phyloP scores from a whole-genome alignment of 2,888 invertebrate genomes.

The Oscheius sp. region DNA sequence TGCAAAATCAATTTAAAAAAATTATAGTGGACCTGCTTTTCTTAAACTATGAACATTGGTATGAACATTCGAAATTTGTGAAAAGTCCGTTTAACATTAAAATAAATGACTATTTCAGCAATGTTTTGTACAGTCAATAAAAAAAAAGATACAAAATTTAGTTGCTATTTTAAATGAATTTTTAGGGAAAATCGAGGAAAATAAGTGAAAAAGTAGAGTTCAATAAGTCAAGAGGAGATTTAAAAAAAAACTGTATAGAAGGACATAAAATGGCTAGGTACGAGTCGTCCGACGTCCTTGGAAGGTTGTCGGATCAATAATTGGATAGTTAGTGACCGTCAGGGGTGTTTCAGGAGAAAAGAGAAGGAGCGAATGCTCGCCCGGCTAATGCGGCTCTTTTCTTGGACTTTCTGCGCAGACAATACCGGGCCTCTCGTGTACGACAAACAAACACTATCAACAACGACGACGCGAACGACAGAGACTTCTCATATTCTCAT shows the following conservation, averaged over 20 bases:
- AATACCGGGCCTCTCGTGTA: conserved; percentile 30
- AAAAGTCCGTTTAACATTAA: no score
- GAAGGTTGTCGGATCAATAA: conserved; percentile 5
- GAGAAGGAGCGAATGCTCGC: not conserved
- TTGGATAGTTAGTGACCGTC: conserved; percentile 15
- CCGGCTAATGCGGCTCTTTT: conserved; percentile 17
- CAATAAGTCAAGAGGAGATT: not conserved
- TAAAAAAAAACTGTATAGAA: not conserved
- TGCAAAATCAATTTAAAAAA: no score
- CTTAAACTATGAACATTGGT: no score
- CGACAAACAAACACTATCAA: conserved; percentile 33
- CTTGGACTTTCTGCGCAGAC: conserved; percentile 18
- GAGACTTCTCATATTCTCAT: no score
- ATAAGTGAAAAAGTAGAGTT: no score
- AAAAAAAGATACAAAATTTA: no score
- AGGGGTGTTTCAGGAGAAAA: conserved; percentile 1
- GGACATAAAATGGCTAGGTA: conserved; percentile 1
- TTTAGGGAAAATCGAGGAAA: no score
- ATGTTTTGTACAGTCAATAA: no score
- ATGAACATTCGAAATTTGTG: no score
- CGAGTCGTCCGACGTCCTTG: conserved; percentile 17
- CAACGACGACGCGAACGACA: not conserved
- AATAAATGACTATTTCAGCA: no score
- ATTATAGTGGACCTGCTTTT: no score
- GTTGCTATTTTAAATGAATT: no score